These are phyloP conservation scores for Anthrax anthrax DNA, from an alignment of 2,888 invertebrate species.

Conservation along the genomic window DNA sequence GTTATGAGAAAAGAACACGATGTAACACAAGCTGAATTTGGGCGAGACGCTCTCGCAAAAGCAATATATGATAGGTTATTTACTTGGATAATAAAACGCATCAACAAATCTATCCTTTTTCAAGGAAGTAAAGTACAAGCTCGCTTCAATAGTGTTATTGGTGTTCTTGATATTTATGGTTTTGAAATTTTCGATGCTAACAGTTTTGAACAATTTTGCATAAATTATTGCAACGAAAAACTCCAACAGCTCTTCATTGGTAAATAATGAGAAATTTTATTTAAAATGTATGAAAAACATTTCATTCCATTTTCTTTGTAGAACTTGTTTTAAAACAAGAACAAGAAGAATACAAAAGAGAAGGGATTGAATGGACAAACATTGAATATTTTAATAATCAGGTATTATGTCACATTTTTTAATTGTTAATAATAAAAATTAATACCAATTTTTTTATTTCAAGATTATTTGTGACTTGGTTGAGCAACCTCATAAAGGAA, in stretches of 20 bases:
- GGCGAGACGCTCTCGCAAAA: slow-evolving; percentile 85
- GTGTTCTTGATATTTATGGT: slow-evolving; percentile 95
- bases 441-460: not conserved
- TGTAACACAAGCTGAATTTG: slow-evolving; percentile 69
- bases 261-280: slow-evolving; percentile 26
- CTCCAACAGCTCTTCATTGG: slow-evolving; percentile 94
- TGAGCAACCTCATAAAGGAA: slow-evolving; percentile 84
- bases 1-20: slow-evolving; percentile 84
- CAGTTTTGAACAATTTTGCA: slow-evolving; percentile 97
- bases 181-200: slow-evolving; percentile 97
- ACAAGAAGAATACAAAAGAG: slow-evolving; percentile 90
- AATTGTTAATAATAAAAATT: not conserved
- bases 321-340: slow-evolving; percentile 95
- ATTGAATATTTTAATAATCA: slow-evolving; percentile 97
- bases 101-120: slow-evolving; percentile 82
- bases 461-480: slow-evolving; percentile 83
- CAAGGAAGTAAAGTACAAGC: slow-evolving; percentile 37
- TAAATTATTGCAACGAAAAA: slow-evolving; percentile 98
- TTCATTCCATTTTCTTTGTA: slow-evolving; percentile 27
- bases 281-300: not conserved
- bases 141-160: slow-evolving; percentile 36
- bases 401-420: slow-evolving; percentile 23
- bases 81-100: slow-evolving; percentile 81
- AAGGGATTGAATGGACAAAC: slow-evolving; percentile 92
- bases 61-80: slow-evolving; percentile 91